Base-by-base conservation (phyloP, 2,797 vertebrate genomes). In the Enteromius treurensis region DNA sequence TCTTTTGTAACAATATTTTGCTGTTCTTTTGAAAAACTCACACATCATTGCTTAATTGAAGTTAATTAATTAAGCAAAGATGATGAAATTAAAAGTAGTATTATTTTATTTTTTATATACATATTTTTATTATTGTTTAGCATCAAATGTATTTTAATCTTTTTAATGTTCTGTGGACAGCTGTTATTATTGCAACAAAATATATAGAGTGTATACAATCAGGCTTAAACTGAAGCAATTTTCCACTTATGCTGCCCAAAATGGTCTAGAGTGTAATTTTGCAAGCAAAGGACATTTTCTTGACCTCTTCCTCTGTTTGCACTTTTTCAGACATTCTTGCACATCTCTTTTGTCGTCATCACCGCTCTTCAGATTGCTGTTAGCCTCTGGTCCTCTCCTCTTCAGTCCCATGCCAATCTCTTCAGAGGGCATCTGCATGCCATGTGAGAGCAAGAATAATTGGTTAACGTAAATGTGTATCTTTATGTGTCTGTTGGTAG, bases 311-410 rank as follows among this genome's bases (percentile, higher is more conserved):
- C 75, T 65, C 26, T 82, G 51, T 67, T 69, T 58, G 11, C 29
- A 14, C 40, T 26, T 60, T 45, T 49, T 70, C 37, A 26, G 17
- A 21, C 42, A 49, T 51, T 69, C 37, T 77, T 60, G 45, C 47
- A 65, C 32, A n/a, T 49, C 11, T 60, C 26, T 29, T 17, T 37
- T 58, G 21, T 45, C 49, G 69, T 73, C 29, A 71, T 77, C 84
- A 53, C 45, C 34, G 29, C 51, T 60, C 58, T 80, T 53, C 42
- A 60, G 26, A 69, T 15, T 60, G 71, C 67, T 82, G 55, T 84
- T 78, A 70, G 49, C 65, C 53, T 82, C 9, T 75, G 62, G 69
- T 64, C 65, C 53, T 80, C 64, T 68, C 47, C 40, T 42, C 42
- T 62, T 68, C 40, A 71, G 82, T 45, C 55, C 26, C 55, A 64